A percentile compares a stretch with the other conserved stretches of the same genome.
Conservation (phyloP, 2,888 invertebrate genomes). For the Drosophila anomalata region DNA sequence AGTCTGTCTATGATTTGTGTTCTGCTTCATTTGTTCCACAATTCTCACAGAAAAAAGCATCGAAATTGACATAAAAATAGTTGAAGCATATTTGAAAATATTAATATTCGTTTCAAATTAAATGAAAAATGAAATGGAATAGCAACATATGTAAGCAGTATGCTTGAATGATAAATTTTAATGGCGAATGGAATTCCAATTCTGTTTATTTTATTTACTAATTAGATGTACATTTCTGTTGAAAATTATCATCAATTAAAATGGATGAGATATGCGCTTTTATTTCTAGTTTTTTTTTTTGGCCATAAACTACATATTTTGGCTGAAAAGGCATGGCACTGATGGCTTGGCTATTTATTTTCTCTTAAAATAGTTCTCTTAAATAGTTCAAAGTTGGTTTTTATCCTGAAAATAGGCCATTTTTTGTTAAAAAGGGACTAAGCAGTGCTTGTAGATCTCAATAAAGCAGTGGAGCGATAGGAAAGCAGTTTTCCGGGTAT, state of each 20-base stretch:
- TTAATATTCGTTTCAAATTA: neutral
- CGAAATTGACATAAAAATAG: neutral
- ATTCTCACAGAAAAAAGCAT: constrained; percentile 2
- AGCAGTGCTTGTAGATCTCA: too few species aligned
- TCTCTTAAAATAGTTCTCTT: too few species aligned
- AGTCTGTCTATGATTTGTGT: constrained; percentile 59
- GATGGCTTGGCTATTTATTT: too few species aligned
- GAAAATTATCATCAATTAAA: neutral
- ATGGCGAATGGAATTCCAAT: neutral
- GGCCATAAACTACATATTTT: neutral
- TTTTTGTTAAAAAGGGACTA: too few species aligned
- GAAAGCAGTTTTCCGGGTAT: too few species aligned
- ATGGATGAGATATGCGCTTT: neutral
- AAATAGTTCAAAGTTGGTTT: too few species aligned
- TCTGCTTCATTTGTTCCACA: constrained; percentile 52
- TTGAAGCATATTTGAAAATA: neutral
- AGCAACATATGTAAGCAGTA: neutral
- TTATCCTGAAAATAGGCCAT: too few species aligned
- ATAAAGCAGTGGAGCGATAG: too few species aligned
- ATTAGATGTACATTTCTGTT: neutral
- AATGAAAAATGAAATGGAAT: neutral
- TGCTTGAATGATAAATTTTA: neutral
- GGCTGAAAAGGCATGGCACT: neutral
- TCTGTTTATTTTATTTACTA: neutral
- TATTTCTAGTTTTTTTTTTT: neutral